A percentile compares a stretch with the other conserved stretches of the same genome.
phyloP scores from a whole-genome alignment of 1,140 invertebrate species.

The Phymastichus coffea region DNA sequence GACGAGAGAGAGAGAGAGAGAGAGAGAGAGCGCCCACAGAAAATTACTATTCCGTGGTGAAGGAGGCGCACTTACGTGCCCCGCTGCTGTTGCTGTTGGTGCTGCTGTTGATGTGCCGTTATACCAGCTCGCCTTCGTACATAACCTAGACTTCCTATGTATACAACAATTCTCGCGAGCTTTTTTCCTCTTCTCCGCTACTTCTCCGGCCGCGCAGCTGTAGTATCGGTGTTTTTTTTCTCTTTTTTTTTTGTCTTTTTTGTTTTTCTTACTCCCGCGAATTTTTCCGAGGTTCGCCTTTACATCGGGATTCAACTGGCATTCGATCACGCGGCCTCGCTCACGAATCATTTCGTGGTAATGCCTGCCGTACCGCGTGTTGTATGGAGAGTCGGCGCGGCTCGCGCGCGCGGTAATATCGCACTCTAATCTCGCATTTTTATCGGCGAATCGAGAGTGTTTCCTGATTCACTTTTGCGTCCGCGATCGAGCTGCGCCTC shows the following conservation, averaged over 20 bases:
- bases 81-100: too few species aligned
- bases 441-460: neutral
- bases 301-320: neutral
- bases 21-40: neutral
- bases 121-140: neutral
- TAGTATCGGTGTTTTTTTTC: too few species aligned
- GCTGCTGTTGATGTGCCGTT: too few species aligned
- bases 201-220: too few species aligned
- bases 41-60: conserved; percentile 28
- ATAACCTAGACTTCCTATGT: too few species aligned
- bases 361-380: too few species aligned
- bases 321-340: neutral
- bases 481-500: too few species aligned
- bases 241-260: too few species aligned
- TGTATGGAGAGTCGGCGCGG: too few species aligned
- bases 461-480: conserved; percentile 4
- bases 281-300: conserved; percentile 15
- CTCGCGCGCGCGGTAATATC: too few species aligned
- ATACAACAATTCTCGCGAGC: conserved; percentile 4
- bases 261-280: neutral
- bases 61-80: conserved; percentile 5
- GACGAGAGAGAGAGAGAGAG: too few species aligned
- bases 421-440: conserved; percentile 22
- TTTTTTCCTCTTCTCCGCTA: too few species aligned
- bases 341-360: conserved; percentile 22